Conservation (phyloP, 2,888 invertebrate species). For the Eumerus sabulonum region DNA sequence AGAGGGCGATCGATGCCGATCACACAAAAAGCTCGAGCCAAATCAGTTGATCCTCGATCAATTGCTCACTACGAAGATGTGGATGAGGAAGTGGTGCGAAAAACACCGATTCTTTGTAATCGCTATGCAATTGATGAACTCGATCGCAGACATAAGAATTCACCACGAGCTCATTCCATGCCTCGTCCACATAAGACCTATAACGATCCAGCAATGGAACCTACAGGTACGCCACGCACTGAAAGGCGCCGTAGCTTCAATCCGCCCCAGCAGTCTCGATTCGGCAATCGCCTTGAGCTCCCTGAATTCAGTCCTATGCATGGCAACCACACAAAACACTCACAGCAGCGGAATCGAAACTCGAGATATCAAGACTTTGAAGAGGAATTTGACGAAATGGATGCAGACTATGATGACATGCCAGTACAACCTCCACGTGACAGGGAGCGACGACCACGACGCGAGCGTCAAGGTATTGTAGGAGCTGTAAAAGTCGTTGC, state of each 20-base stretch:
- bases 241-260: constrained; percentile 70
- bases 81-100: constrained; percentile 78
- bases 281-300: constrained; percentile 75
- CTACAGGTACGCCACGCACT: constrained; percentile 44
- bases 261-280: constrained; percentile 71
- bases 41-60: constrained; percentile 77
- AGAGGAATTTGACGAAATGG: constrained; percentile 74
- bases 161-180: constrained; percentile 76
- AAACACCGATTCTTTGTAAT: constrained; percentile 85
- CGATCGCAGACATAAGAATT: constrained; percentile 57
- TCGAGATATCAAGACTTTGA: constrained; percentile 74
- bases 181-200: constrained; percentile 73
- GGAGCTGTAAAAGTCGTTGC: too few relatives aligned
- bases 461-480: constrained; percentile 69
- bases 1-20: constrained; percentile 73
- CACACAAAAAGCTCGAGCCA: constrained; percentile 72
- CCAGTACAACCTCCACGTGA: constrained; percentile 67
- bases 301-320: constrained; percentile 72
- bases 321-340: constrained; percentile 69
- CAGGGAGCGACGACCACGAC: constrained; percentile 69
- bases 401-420: constrained; percentile 72
- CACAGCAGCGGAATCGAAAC: constrained; percentile 49
- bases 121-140: constrained; percentile 83
- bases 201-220: constrained; percentile 52
- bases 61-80: constrained; percentile 74